Percentiles rank a stretch among this genome's conserved stretches.
These are phyloP conservation scores for Lutjanus erythropterus DNA, from an alignment of 2,113 vertebrate genomes.

Conservation along the genomic window DNA sequence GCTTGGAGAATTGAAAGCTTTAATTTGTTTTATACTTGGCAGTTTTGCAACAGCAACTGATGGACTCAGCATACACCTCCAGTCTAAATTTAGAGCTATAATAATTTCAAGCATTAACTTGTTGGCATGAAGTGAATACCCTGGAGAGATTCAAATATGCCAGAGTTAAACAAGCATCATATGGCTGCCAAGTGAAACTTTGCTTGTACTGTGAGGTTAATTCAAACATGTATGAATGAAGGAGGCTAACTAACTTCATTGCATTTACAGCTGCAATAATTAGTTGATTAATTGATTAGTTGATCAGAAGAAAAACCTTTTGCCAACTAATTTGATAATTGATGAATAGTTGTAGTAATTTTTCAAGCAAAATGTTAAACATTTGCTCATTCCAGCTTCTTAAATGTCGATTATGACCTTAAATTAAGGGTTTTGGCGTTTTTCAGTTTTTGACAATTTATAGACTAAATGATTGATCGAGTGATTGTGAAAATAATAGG, in stretches of 20 bases:
- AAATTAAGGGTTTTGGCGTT: too few species aligned
- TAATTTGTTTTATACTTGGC: neutral
- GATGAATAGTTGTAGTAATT: too few species aligned
- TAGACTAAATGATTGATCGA: too few species aligned
- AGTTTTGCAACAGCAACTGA: constrained; percentile 6
- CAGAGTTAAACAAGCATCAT: neutral
- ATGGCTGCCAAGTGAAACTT: neutral
- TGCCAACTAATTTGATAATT: too few species aligned
- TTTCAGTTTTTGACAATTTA: too few species aligned
- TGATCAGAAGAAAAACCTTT: too few species aligned
- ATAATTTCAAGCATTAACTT: constrained; percentile 8
- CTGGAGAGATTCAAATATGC: neutral
- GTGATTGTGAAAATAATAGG: too few species aligned
- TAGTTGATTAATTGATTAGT: too few species aligned
- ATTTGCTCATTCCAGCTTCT: too few species aligned
- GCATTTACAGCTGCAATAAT: too few species aligned
- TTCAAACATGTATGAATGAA: neutral
- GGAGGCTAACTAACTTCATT: neutral
- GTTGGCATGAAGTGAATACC: neutral
- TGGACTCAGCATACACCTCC: neutral
- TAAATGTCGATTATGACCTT: too few species aligned
- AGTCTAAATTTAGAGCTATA: constrained; percentile 17
- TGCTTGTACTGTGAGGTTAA: neutral
- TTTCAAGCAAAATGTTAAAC: too few species aligned
- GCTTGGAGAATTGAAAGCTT: constrained; percentile 10